Base-by-base conservation (phyloP, 2,797 vertebrate genomes). In the Hapalemur alaotrensis region DNA sequence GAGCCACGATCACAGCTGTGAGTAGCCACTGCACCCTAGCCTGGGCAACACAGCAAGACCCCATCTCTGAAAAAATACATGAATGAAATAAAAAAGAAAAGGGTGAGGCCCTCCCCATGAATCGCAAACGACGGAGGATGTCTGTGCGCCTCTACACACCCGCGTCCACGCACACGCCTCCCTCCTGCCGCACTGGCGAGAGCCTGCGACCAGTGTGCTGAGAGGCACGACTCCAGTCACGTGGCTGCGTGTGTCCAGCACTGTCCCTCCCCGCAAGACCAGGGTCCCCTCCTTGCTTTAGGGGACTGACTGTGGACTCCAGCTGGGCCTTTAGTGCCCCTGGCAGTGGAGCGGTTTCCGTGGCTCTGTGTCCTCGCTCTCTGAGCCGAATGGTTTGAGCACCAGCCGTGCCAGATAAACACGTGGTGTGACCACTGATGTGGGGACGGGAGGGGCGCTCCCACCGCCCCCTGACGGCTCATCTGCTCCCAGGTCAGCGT, bases 381-480 rank as follows among this genome's bases (percentile, higher is more conserved):
- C 22, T 11, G 32, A 38, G 38, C 46, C 8, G 8, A 38, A 8
- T 2, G 1, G 14, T 28, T 20, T 11, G 1, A 46, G 7, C 4
- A n/a, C 75, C 28, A 7, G 20, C 52, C 15, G 17, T 23, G 2
- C 17, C n/a, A 54, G 1, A 30, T 7, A 2, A 57, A 23, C 11
- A 15, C 7, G 52, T 41, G n/a, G 8, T 20, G 25, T 25, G 54
- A n/a, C 8, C 22, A 6, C 76, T 14, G 50, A 59, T 15, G 4
- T 2, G 25, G 20, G 43, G 59, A 50, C 23, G 18, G 12, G n/a
- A 43, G 30, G 25, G 57, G 9, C 5, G 0, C 20, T 25, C 23
- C 14, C 0, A 3, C 57, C 0, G 1, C 12, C n/a, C 57, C 32
- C 48, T 18, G 65, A 59, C 4, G 15, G 13, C 69, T 75, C 6